phyloP scores from a whole-genome alignment of 2,797 vertebrate genomes.

The Scolopax rusticola region DNA sequence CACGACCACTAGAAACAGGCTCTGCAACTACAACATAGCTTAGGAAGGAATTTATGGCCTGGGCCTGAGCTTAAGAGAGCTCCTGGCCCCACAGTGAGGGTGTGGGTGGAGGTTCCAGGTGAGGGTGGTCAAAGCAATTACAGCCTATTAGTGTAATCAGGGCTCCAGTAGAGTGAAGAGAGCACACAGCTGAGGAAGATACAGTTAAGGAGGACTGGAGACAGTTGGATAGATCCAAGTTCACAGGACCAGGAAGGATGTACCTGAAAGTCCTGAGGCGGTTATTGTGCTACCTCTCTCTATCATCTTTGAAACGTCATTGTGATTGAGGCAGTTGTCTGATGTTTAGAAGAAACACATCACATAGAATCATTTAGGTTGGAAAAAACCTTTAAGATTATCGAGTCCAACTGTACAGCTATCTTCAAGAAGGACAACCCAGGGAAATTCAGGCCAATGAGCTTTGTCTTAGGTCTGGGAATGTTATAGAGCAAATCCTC shows the following conservation, averaged over 20 bases:
- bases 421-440: neutral
- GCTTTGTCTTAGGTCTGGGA: neutral
- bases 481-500: neutral
- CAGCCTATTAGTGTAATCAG: neutral
- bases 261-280: neutral
- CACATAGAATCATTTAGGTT: neutral
- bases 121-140: neutral
- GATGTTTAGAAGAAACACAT: neutral
- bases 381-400: neutral
- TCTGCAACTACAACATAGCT: neutral
- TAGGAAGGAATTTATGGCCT: fast-evolving
- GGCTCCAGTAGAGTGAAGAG: neutral
- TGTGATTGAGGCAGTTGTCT: fast-evolving
- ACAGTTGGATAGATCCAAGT: neutral
- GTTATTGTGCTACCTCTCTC: neutral
- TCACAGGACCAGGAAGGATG: neutral
- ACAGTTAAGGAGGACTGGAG: neutral
- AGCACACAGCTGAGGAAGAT: neutral
- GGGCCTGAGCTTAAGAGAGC: neutral
- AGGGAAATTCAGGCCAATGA: neutral
- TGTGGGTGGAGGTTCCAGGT: neutral
- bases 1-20: fast-evolving
- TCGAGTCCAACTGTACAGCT: neutral
- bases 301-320: neutral
- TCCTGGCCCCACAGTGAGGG: neutral